Evolutionary conservation across 92 coral and sea anemone species (phyloP).

Genomic region (Zoanthus sociatus): DNA sequence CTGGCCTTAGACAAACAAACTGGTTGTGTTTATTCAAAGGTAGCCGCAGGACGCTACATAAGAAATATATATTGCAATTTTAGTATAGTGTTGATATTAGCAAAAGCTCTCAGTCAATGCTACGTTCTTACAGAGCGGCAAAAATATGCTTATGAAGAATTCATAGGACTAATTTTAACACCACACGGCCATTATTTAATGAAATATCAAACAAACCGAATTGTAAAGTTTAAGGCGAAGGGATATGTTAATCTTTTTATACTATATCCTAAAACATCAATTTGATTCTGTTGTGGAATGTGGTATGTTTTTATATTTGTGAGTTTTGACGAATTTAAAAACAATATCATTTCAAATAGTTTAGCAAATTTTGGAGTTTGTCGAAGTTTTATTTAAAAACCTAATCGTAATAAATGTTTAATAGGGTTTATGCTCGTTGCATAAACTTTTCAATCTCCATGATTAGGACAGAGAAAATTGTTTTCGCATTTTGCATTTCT

Average conservation of each 20-base stretch:
- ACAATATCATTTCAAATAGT: neutral
- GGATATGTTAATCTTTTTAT: neutral
- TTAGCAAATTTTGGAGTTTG: neutral
- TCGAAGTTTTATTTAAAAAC: slow-evolving; percentile 33
- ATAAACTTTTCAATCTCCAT: slow-evolving; percentile 25
- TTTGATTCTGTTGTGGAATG: neutral
- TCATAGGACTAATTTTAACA: neutral
- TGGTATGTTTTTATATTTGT: neutral
- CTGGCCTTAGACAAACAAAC: slow-evolving; percentile 36
- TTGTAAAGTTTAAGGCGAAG: neutral
- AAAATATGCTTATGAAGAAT: neutral
- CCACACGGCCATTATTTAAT: neutral
- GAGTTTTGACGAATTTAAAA: neutral
- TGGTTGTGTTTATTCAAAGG: neutral
- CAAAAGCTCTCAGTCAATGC: neutral
- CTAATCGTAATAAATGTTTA: slow-evolving; percentile 36
- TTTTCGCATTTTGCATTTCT: neutral
- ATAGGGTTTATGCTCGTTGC: slow-evolving; percentile 26
- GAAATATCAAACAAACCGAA: neutral
- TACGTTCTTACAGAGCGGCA: neutral
- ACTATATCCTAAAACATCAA: neutral
- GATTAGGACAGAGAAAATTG: neutral
- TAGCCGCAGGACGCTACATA: neutral
- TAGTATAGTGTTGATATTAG: too few relatives aligned
- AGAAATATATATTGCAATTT: neutral